Evolutionary conservation across 2,113 vertebrate genomes (phyloP), one percentile per base, ranked within the genome.

Genomic region (Leuciscus idus): DNA sequence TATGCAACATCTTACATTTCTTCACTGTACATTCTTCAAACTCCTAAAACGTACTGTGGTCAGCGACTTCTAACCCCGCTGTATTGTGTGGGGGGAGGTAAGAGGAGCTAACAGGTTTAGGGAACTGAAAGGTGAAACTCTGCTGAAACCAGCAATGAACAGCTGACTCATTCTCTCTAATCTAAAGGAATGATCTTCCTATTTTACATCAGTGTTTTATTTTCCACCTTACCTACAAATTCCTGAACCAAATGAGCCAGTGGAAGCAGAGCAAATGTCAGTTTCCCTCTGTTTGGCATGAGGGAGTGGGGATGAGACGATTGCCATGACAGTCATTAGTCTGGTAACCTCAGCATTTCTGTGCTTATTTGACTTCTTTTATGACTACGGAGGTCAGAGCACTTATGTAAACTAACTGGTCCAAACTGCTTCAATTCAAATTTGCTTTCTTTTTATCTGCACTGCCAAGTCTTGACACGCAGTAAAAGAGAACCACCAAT

Each of bases 341-440:
- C 50, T 81, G n/a, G 9, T 23, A 36, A 39, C 33, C 68, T 72
- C 68, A 72, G 68, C 76, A 87, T 82, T 84, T 85, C 77, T 73
- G 6, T 55, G 28, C 57, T 23, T 13, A 23, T 36, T 57, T 78
- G 75, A 62, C 57, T 62, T 1, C 77, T 23, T 81, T 48, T 9
- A 30, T 81, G 8, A 43, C 9, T 57, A 61, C 55, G 0, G 6
- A 39, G 12, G 11, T 11, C 39, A 66, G 10, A 57, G 21, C 6
- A 57, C 52, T 13, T 43, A 72, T 43, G 33, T 39, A 8, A 77
- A 55, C 75, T 36, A 64, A 62, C 57, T 17, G 77, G 21, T 61
- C 9, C 52, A 80, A 43, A 30, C 55, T n/a, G 15, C 8, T 46
- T 82, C 10, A 68, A 66, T 81, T 66, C 59, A 66, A 81, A 66